A percentile compares a stretch with the other conserved stretches of the same genome.
phyloP scores from a whole-genome alignment of 2,797 vertebrate genomes.

The Enteromius mattozi region DNA sequence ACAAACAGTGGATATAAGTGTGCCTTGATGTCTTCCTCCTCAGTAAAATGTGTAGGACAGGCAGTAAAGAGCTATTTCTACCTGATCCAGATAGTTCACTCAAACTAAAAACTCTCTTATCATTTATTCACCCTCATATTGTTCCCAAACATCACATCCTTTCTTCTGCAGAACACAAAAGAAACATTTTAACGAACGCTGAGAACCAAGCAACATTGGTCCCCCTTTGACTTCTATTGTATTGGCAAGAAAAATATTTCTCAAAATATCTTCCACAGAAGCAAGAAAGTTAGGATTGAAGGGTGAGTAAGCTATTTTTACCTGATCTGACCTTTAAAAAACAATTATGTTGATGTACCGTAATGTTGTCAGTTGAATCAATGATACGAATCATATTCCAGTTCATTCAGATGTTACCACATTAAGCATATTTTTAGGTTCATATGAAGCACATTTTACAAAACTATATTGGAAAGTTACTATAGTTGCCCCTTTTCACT shows the following conservation, averaged over 20 bases:
- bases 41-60: background rate
- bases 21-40: background rate
- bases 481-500: background rate
- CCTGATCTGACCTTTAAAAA: background rate
- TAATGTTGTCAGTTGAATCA: slow-evolving; percentile 1
- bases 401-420: background rate
- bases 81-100: background rate
- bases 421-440: background rate
- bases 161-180: background rate
- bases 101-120: background rate
- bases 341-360: background rate
- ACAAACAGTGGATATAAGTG: background rate
- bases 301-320: slow-evolving; percentile 1
- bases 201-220: too few relatives aligned
- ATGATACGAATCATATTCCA: background rate
- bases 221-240: background rate
- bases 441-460: background rate
- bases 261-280: background rate
- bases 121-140: background rate
- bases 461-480: background rate
- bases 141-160: background rate
- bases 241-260: background rate
- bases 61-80: background rate
- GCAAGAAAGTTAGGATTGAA: background rate
- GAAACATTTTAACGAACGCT: background rate